Evolutionary conservation across 2,113 vertebrate species (phyloP).

Genomic region (Malurus alboscapulatus): DNA sequence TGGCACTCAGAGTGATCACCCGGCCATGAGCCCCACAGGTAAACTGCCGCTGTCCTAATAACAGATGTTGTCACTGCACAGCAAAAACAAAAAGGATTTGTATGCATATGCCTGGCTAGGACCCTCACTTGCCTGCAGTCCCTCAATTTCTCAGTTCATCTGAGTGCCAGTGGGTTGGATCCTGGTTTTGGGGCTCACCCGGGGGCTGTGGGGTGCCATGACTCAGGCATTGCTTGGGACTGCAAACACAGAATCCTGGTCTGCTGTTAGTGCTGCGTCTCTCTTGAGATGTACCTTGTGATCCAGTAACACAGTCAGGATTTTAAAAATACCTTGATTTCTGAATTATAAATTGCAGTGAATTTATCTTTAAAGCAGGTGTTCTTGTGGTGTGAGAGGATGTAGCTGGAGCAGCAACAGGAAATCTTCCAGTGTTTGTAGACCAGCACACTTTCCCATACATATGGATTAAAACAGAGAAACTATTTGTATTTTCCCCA

Average conservation of each 20-base stretch:
- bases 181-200: background rate
- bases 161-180: background rate
- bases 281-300: background rate
- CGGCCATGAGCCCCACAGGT: background rate
- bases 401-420: background rate
- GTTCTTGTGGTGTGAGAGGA: background rate
- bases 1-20: background rate
- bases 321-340: background rate
- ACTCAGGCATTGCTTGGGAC: accelerated
- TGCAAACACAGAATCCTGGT: background rate
- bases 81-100: background rate
- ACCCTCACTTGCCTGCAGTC: background rate
- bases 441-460: background rate
- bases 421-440: background rate
- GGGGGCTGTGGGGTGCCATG: accelerated
- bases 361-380: background rate
- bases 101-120: background rate
- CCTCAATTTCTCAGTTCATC: background rate
- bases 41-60: background rate
- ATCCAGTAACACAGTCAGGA: background rate
- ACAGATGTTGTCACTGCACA: background rate
- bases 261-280: accelerated
- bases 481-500: conserved; percentile 42
- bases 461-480: conserved; percentile 28
- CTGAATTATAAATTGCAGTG: background rate